Base-by-base conservation (phyloP, 2,888 invertebrate genomes). In the Oxytorus armatus region DNA sequence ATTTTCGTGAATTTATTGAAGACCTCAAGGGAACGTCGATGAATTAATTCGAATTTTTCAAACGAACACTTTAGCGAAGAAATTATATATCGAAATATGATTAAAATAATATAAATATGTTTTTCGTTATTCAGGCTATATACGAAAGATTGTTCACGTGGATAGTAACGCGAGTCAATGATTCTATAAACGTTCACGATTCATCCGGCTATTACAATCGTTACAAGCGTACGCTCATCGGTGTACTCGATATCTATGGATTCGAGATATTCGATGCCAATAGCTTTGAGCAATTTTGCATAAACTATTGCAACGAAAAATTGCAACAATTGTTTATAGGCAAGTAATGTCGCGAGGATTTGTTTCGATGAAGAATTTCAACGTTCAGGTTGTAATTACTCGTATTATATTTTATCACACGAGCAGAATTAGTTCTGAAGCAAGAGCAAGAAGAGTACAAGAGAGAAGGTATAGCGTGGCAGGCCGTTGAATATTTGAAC, bases 221-320 rank as follows among this genome's bases (percentile, higher is more conserved):
- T 25, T 95, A 95, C 90, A 95, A 95, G 89, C 95, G 95, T 88
- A 96, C 96, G 0, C 94, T 98, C 49, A 98, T 98, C 88, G 99
- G 99, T 8, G 99, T 99, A 3, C 93, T 99, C 63, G 99, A 99
- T 90, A 99, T 99, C 89, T 99, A 99, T 92, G 99, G 99, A 18
- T 99, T 99, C 92, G 99, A 99, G 93, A 98, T 99, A 85, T 98
- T 99, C 92, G 98, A 98, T 86, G 95, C 95, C 29, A 99, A 99
- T 92, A 98, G 98, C 93, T 98, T 99, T 92, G 99, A 99, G 92
- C 99, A 99, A 93, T 98, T 99, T 92, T 99, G 99, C 92, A 99
- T 99, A 90, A 99, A 99, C 93, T 99, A 99, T 92, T 99, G 99
- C 91, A 99, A 99, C 91, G 99, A 99, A 93, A 99, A 99, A 91